These are phyloP conservation scores for Phrynocephalus vlangalii DNA, from an alignment of 2,797 vertebrate species.

Conservation along the genomic window DNA sequence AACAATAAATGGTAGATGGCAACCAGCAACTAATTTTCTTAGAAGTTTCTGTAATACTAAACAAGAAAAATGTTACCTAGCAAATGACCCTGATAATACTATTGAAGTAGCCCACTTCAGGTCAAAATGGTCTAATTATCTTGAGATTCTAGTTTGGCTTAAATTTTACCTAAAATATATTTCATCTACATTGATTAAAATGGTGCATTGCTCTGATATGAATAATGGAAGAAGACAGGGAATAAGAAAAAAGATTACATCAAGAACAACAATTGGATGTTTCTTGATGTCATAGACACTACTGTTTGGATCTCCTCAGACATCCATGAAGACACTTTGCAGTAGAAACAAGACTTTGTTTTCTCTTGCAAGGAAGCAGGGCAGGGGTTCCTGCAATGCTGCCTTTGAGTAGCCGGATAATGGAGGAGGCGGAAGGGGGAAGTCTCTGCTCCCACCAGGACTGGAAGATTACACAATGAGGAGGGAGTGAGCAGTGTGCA, in stretches of 20 bases:
- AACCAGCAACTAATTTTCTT: conserved; percentile 44
- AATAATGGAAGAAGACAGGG: background rate
- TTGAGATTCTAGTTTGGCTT: conserved; percentile 9
- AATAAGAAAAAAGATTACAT: background rate
- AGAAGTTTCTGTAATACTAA: conserved; percentile 47
- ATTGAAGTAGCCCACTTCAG: too few species aligned
- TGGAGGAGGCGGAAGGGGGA: too few species aligned
- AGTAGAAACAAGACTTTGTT: background rate
- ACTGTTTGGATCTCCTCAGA: conserved; percentile 19
- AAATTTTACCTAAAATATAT: too few species aligned
- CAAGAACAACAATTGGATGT: background rate
- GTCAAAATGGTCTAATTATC: too few species aligned
- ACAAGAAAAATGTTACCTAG: conserved; percentile 24
- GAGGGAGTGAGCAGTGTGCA: too few species aligned
- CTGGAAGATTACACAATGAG: too few species aligned
- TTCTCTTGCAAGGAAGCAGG: background rate
- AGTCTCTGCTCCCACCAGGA: too few species aligned
- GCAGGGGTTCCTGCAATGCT: too few species aligned
- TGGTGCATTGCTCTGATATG: background rate
- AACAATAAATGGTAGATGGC: conserved; percentile 52
- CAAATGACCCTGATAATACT: too few species aligned
- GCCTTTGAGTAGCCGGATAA: too few species aligned
- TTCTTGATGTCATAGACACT: conserved; percentile 18
- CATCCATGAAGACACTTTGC: background rate
- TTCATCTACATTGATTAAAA: too few species aligned